Percentiles rank a stretch among this genome's conserved stretches.
These are phyloP conservation scores for Aradophagus sp. DNA, from an alignment of 1,140 invertebrate species.

Conservation along the genomic window DNA sequence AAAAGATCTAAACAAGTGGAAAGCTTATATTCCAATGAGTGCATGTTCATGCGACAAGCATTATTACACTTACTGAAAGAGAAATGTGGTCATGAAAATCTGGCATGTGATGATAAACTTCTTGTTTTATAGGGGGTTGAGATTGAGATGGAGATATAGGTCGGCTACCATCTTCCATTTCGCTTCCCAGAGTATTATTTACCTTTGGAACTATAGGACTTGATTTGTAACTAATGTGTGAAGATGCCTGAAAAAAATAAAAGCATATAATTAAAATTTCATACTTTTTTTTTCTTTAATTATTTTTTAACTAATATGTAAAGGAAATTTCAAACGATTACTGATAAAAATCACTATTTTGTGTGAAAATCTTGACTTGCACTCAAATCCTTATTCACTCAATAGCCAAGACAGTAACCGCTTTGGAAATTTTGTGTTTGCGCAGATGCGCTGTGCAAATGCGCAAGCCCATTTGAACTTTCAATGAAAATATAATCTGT, in stretches of 20 bases:
- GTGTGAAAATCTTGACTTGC: too few species aligned
- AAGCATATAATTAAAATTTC: constrained; percentile 4
- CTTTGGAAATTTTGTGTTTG: too few species aligned
- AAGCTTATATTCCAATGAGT: constrained; percentile 33
- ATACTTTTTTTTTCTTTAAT: not conserved
- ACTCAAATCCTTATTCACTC: too few species aligned
- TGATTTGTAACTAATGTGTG: constrained; percentile 79
- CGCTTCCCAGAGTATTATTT: constrained; percentile 78
- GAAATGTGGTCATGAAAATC: constrained; percentile 75
- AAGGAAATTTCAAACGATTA: too few species aligned
- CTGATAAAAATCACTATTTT: too few species aligned
- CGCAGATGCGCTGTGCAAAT: too few species aligned
- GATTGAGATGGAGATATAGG: constrained; percentile 76
- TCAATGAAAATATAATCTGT: too few species aligned
- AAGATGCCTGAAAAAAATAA: constrained; percentile 74
- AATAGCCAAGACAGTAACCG: too few species aligned
- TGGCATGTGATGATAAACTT: constrained; percentile 75
- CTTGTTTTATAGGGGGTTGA: constrained; percentile 79
- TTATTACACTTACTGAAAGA: constrained; percentile 69
- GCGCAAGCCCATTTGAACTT: too few species aligned
- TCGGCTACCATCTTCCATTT: constrained; percentile 77
- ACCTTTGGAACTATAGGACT: constrained; percentile 79
- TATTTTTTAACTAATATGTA: too few species aligned
- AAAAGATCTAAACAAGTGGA: constrained; percentile 30
- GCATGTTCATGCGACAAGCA: constrained; percentile 43